Evolutionary conservation across 2,797 vertebrate species (phyloP).

Genomic region (Pachyuromys duprasi): DNA sequence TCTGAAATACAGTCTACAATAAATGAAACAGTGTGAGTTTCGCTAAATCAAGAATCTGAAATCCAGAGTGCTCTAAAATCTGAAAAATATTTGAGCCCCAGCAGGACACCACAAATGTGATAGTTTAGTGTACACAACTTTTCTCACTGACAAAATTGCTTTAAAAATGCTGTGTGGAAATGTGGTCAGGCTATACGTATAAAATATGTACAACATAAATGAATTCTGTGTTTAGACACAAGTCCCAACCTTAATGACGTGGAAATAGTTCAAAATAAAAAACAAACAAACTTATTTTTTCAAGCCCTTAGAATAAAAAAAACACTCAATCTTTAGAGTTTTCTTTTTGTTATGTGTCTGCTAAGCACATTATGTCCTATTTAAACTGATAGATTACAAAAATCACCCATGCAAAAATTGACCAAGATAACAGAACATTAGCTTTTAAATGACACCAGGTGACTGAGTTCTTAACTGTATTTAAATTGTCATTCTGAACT

Average conservation of each 20-base stretch:
- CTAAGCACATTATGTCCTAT: not conserved
- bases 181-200: not conserved
- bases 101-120: not conserved
- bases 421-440: not conserved
- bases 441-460: not conserved
- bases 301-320: not conserved
- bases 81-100: not conserved
- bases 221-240: not conserved
- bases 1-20: constrained; percentile 18
- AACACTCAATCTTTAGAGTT: not conserved
- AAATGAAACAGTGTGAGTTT: not conserved
- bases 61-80: not conserved
- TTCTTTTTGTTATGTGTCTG: constrained; percentile 25
- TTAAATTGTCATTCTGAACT: constrained; percentile 13
- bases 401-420: not conserved
- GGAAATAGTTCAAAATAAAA: not conserved
- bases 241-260: not conserved
- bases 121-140: not conserved
- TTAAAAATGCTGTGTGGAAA: not conserved
- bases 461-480: not conserved
- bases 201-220: not conserved
- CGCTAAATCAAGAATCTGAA: not conserved
- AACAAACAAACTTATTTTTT: not conserved
- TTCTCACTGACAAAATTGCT: not conserved
- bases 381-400: not conserved